A percentile compares a stretch with the other conserved stretches of the same genome.
Conservation (phyloP, 2,113 vertebrate species). For the Amphilophus citrinellus region DNA sequence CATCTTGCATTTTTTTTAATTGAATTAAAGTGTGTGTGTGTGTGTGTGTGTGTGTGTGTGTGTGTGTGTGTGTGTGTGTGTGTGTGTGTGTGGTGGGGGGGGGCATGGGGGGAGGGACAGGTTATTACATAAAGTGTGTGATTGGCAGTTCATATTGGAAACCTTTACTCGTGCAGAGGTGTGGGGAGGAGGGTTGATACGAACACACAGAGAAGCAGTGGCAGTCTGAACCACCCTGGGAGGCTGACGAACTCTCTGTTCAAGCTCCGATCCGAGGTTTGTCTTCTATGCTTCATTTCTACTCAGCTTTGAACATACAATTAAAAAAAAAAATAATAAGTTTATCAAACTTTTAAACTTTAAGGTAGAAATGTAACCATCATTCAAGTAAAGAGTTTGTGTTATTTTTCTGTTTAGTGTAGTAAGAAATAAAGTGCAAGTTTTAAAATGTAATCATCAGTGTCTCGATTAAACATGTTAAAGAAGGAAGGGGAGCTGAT, state of each 20-base stretch:
- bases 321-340: background rate
- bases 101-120: background rate
- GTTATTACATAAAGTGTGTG: background rate
- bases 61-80: too few relatives aligned
- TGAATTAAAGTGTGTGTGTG: background rate
- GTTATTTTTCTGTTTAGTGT: background rate
- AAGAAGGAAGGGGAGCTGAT: background rate
- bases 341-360: rapidly evolving
- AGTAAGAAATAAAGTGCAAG: background rate
- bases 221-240: background rate
- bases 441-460: background rate
- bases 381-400: background rate
- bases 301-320: background rate
- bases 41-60: too few relatives aligned
- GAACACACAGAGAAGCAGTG: background rate
- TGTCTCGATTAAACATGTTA: background rate
- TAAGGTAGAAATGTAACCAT: background rate
- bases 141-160: background rate
- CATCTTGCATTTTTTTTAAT: background rate
- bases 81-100: background rate
- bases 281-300: background rate
- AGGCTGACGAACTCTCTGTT: background rate
- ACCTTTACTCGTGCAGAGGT: background rate
- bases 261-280: background rate
- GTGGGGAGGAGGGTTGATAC: background rate